Percentiles rank a stretch among this genome's conserved stretches.
phyloP scores from a whole-genome alignment of 1,140 invertebrate species.

The Papilio xuthus region DNA sequence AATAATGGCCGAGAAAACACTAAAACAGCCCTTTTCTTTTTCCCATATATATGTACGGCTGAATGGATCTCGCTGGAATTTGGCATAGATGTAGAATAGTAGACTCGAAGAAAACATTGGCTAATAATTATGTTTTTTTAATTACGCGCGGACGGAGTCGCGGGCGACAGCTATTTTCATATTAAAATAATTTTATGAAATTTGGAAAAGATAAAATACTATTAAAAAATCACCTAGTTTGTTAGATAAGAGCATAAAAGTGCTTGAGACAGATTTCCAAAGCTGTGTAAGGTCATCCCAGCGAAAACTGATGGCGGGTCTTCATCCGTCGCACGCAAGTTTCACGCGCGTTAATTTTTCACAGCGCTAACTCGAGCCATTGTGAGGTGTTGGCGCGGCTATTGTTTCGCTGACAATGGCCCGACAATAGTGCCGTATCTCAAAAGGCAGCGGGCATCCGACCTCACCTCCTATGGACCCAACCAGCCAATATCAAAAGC shows the following conservation, averaged over 20 bases:
- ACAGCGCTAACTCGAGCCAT: conserved; percentile 67
- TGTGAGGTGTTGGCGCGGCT: conserved; percentile 70
- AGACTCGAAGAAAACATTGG: too few relatives aligned
- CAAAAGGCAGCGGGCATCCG: conserved; percentile 64
- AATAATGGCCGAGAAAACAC: too few relatives aligned
- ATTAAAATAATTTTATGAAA: too few relatives aligned
- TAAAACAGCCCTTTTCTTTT: too few relatives aligned
- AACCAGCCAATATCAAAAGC: conserved; percentile 32
- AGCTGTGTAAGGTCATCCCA: conserved; percentile 19
- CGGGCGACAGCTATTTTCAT: too few relatives aligned
- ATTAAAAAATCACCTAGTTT: not conserved
- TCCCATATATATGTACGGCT: too few relatives aligned
- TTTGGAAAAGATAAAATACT: not conserved
- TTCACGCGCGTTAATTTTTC: conserved; percentile 68
- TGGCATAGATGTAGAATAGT: too few relatives aligned
- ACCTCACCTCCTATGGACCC: conserved; percentile 42
- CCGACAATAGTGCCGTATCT: conserved; percentile 69
- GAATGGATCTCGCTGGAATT: too few relatives aligned
- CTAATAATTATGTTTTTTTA: too few relatives aligned
- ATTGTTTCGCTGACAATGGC: conserved; percentile 72
- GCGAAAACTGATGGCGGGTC: conserved; percentile 27
- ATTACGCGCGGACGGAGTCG: too few relatives aligned
- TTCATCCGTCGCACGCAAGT: conserved; percentile 56
- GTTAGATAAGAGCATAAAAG: not conserved
- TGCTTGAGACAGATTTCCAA: conserved; percentile 2